These are phyloP conservation scores for Nudaria mundana DNA, from an alignment of 2,888 invertebrate genomes.

Conservation along the genomic window DNA sequence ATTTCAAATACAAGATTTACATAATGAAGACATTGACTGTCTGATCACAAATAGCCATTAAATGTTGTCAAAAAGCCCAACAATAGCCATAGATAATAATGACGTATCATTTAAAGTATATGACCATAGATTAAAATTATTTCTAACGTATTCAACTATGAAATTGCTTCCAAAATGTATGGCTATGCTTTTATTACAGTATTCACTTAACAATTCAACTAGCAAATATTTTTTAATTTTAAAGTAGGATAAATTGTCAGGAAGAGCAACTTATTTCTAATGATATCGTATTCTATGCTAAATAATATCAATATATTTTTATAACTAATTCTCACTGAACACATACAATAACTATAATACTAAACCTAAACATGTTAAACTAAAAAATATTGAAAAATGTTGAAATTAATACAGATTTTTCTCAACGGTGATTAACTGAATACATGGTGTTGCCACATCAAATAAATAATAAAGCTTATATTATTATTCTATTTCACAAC, in stretches of 20 bases:
- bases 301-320: slow-evolving; percentile 60
- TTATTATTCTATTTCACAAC: too few relatives aligned
- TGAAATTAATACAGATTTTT: slow-evolving; percentile 7
- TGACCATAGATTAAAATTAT: not conserved
- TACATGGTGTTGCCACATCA: slow-evolving; percentile 9
- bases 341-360: slow-evolving; percentile 48
- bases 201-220: slow-evolving; percentile 11
- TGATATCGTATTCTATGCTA: slow-evolving; percentile 40
- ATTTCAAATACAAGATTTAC: slow-evolving; percentile 7
- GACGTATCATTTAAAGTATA: not conserved
- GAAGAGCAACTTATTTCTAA: slow-evolving; percentile 50
- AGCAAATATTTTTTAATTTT: slow-evolving; percentile 24
- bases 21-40: slow-evolving; percentile 1
- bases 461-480: slow-evolving; percentile 20
- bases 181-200: slow-evolving; percentile 3
- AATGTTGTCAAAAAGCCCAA: not conserved
- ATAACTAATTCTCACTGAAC: slow-evolving; percentile 69
- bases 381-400: slow-evolving; percentile 16
- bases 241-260: slow-evolving; percentile 31
- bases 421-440: slow-evolving; percentile 6
- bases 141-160: not conserved
- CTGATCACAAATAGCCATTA: slow-evolving; percentile 4
- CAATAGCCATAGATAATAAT: not conserved
- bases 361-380: slow-evolving; percentile 18
- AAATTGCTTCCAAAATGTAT: slow-evolving; percentile 5